phyloP scores from a whole-genome alignment of 2,888 invertebrate genomes.

The Eurytoma californica region DNA sequence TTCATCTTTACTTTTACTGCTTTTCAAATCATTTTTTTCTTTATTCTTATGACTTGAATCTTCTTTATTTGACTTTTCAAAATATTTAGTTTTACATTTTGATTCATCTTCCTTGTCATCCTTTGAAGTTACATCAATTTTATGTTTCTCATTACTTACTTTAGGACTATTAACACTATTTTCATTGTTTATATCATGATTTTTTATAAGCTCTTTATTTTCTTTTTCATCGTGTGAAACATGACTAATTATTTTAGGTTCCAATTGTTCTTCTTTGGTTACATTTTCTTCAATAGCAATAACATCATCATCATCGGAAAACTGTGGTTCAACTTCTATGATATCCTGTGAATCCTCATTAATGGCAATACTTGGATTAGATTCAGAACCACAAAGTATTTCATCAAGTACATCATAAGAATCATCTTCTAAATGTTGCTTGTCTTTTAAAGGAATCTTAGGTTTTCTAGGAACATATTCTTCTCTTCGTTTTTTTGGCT shows the following conservation, averaged over 20 bases:
- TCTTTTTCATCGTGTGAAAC: slow-evolving; percentile 72
- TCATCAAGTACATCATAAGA: slow-evolving; percentile 75
- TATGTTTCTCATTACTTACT: slow-evolving; percentile 42
- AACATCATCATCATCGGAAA: slow-evolving; percentile 67
- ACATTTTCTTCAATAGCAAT: slow-evolving; percentile 12
- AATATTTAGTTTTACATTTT: slow-evolving; percentile 51
- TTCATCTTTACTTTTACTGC: slow-evolving; percentile 46
- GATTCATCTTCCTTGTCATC: slow-evolving; percentile 42
- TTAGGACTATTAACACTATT: slow-evolving; percentile 41
- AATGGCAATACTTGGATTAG: slow-evolving; percentile 30
- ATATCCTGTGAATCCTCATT: slow-evolving; percentile 63
- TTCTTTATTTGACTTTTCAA: slow-evolving; percentile 49
- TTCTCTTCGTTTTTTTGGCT: slow-evolving; percentile 70
- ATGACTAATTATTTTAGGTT: slow-evolving; percentile 31
- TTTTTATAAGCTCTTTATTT: slow-evolving; percentile 62
- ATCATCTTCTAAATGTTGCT: slow-evolving; percentile 64
- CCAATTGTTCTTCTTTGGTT: slow-evolving; percentile 49
- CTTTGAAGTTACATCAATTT: slow-evolving; percentile 51
- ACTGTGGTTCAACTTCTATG: slow-evolving; percentile 66
- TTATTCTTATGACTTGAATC: slow-evolving; percentile 49
- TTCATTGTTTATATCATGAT: slow-evolving; percentile 47
- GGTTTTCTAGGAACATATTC: slow-evolving; percentile 73
- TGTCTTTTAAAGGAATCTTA: slow-evolving; percentile 68
- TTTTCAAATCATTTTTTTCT: slow-evolving; percentile 36
- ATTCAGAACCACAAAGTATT: slow-evolving; percentile 58